These are phyloP conservation scores for Agrilus cyanescens DNA, from an alignment of 2,888 invertebrate genomes.

Conservation along the genomic window DNA sequence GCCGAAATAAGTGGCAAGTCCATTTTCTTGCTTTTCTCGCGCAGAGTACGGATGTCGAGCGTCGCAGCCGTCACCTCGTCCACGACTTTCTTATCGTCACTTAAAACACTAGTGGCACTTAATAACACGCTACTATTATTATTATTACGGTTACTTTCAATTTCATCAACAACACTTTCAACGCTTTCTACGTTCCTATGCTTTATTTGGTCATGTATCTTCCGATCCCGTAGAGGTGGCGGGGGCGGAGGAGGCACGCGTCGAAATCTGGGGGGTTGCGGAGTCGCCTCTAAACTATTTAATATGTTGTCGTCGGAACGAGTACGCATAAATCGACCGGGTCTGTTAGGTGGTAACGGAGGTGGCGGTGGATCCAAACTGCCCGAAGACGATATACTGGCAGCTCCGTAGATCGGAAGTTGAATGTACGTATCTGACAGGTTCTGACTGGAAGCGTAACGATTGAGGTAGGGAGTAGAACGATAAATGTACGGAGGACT, in stretches of 20 bases:
- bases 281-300: conserved; percentile 49
- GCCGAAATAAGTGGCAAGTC: conserved; percentile 88
- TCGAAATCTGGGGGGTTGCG: conserved; percentile 41
- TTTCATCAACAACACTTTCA: conserved; percentile 12
- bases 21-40: conserved; percentile 80
- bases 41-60: conserved; percentile 68
- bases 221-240: conserved; percentile 34
- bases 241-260: conserved; percentile 42
- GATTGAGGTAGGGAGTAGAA: conserved; percentile 69
- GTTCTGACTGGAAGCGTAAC: conserved; percentile 72
- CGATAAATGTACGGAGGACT: conserved; percentile 68
- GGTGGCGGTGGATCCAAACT: conserved; percentile 51
- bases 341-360: conserved; percentile 49
- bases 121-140: conserved; percentile 1
- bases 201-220: conserved; percentile 30
- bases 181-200: conserved; percentile 11
- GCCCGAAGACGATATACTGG: conserved; percentile 53
- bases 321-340: conserved; percentile 52
- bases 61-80: conserved; percentile 22
- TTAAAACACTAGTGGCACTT: conserved; percentile 4
- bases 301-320: conserved; percentile 75
- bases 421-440: conserved; percentile 64
- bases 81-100: conserved; percentile 13
- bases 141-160: conserved; percentile 18
- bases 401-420: conserved; percentile 55